Percentiles rank a stretch among this genome's conserved stretches.
These are phyloP conservation scores for Argya squamiceps DNA, from an alignment of 2,797 vertebrate genomes.

Conservation along the genomic window DNA sequence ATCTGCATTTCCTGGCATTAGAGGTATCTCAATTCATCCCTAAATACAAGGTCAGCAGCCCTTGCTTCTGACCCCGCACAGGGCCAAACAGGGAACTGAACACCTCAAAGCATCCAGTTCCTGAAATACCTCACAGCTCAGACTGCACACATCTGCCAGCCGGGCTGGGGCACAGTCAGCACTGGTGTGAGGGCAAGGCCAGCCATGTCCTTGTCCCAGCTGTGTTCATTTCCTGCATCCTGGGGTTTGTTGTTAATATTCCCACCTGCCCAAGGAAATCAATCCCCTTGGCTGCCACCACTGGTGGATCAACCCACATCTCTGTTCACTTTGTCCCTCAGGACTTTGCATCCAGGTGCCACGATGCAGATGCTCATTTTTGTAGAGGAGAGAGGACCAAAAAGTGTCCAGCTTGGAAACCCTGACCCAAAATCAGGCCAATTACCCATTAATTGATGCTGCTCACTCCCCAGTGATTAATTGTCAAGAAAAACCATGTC, in stretches of 20 bases:
- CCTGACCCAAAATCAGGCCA: not conserved
- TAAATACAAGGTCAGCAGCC: not conserved
- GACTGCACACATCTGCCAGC: not conserved
- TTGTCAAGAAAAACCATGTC: constrained; percentile 72
- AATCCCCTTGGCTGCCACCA: not conserved
- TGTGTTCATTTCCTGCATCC: rapidly evolving
- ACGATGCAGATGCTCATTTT: not conserved
- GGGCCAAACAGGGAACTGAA: not conserved
- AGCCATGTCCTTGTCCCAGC: rapidly evolving
- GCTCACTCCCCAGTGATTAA: constrained; percentile 70
- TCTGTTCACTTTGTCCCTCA: rapidly evolving
- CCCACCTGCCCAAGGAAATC: not conserved
- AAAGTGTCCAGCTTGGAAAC: not conserved
- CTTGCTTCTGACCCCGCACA: not conserved
- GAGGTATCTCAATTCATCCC: not conserved
- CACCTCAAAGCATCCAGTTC: not conserved
- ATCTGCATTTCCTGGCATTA: not conserved
- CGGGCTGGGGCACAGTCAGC: not conserved
- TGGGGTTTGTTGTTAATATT: not conserved
- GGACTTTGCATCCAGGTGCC: not conserved
- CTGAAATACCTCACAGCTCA: not conserved
- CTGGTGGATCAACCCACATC: not conserved
- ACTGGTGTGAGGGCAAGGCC: not conserved
- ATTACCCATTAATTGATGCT: constrained; percentile 66
- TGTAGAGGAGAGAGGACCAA: not conserved